Conservation (phyloP, 2,797 vertebrate genomes). For the Paguma larvata region DNA sequence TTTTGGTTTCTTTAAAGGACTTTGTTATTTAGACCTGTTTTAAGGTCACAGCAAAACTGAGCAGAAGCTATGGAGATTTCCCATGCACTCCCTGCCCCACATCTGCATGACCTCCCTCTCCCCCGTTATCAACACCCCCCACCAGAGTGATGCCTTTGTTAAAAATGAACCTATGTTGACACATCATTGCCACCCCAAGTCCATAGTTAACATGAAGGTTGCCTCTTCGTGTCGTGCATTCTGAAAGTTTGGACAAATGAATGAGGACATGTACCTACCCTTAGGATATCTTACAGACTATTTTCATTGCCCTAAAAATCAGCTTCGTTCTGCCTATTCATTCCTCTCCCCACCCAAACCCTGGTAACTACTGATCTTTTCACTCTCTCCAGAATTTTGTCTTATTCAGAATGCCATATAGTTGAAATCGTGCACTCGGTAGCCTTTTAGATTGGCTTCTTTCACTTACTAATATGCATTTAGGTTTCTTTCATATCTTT, state of each 20-base stretch:
- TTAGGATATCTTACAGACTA: background rate
- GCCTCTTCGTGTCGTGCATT: background rate
- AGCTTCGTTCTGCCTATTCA: background rate
- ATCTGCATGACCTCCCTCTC: background rate
- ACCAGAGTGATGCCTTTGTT: background rate
- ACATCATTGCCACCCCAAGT: background rate
- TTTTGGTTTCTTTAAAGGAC: background rate
- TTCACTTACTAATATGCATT: background rate
- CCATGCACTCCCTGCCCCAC: too few species aligned
- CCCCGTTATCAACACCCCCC: background rate
- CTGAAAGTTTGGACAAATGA: background rate
- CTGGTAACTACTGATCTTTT: background rate
- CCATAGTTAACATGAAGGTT: background rate
- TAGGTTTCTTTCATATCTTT: background rate
- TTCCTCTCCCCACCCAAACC: too few species aligned
- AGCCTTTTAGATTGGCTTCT: background rate
- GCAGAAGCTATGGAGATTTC: background rate
- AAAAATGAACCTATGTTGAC: background rate
- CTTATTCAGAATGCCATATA: background rate
- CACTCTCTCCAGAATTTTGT: background rate
- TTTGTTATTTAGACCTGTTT: background rate
- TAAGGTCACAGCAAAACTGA: background rate
- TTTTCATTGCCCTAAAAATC: background rate
- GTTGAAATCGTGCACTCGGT: background rate
- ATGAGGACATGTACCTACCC: background rate